These are phyloP conservation scores for Porites australiensis DNA, from an alignment of 64 coral and sea anemone species.

Conservation along the genomic window DNA sequence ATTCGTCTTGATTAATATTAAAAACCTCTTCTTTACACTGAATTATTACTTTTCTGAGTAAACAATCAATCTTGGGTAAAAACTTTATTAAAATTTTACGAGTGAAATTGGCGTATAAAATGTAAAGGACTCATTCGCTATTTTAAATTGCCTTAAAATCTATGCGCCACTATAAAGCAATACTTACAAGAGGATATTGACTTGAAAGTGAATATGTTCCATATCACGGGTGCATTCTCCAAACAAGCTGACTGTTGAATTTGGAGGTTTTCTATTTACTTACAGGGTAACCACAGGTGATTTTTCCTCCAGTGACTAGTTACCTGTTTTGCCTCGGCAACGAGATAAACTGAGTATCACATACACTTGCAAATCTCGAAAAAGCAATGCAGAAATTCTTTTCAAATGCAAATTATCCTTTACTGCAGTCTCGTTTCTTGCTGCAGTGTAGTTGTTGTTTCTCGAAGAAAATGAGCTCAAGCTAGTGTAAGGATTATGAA, in stretches of 20 bases:
- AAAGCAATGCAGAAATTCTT: neutral
- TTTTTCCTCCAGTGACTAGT: neutral
- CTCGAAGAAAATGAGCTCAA: neutral
- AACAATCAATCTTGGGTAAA: conserved; percentile 2
- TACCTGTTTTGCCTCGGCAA: conserved; percentile 49
- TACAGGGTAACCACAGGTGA: neutral
- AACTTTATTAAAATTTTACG: conserved; percentile 1
- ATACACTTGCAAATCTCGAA: no score
- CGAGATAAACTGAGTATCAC: neutral
- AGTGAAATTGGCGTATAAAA: neutral
- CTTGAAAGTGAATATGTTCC: no score
- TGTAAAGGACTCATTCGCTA: neutral
- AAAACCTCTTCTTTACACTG: neutral
- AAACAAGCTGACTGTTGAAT: no score
- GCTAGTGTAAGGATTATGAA: neutral
- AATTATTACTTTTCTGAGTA: conserved; percentile 22
- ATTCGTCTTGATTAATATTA: conserved; percentile 7
- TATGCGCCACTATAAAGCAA: no score
- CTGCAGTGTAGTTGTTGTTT: no score
- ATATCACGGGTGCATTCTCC: no score
- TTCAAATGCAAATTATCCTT: neutral
- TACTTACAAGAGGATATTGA: no score
- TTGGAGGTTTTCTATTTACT: neutral
- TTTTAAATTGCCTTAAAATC: no score
- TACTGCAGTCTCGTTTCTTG: neutral